Percentiles rank a stretch among this genome's conserved stretches.
These are phyloP conservation scores for Phaethornis superciliosus DNA, from an alignment of 2,113 vertebrate genomes.

Conservation along the genomic window DNA sequence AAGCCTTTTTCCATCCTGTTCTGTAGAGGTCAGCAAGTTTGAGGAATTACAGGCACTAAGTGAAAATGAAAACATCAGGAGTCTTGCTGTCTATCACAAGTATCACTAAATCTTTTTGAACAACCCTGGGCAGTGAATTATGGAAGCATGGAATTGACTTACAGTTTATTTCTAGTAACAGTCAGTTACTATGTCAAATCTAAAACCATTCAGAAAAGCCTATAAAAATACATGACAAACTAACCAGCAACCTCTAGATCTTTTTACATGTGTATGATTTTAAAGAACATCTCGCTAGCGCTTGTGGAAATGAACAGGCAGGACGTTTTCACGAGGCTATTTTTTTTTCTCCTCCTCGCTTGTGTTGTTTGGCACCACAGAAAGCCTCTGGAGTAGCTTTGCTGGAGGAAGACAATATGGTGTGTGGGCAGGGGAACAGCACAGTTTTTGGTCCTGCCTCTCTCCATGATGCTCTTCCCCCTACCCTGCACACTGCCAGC, in stretches of 20 bases:
- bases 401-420: conserved; percentile 55
- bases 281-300: conserved; percentile 45
- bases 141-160: conserved; percentile 83
- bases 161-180: conserved; percentile 84
- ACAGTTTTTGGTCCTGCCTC: conserved; percentile 24
- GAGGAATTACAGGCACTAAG: conserved; percentile 71
- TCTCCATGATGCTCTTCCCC: neutral
- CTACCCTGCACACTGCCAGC: neutral
- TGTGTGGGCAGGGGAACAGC: conserved; percentile 30
- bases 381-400: conserved; percentile 44
- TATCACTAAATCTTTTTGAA: conserved; percentile 82
- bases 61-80: conserved; percentile 76
- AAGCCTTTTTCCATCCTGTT: conserved; percentile 54
- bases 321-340: neutral
- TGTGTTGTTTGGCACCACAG: conserved; percentile 9
- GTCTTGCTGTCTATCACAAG: conserved; percentile 77
- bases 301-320: conserved; percentile 60
- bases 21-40: conserved; percentile 74
- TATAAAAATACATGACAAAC: conserved; percentile 83
- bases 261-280: conserved; percentile 79
- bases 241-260: conserved; percentile 76
- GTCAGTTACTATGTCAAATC: conserved; percentile 85
- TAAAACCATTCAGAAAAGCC: conserved; percentile 81
- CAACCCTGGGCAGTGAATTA: conserved; percentile 83
- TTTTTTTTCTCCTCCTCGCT: neutral